Evolutionary conservation across 2,797 vertebrate species (phyloP).

Genomic region (Sebastes minor): DNA sequence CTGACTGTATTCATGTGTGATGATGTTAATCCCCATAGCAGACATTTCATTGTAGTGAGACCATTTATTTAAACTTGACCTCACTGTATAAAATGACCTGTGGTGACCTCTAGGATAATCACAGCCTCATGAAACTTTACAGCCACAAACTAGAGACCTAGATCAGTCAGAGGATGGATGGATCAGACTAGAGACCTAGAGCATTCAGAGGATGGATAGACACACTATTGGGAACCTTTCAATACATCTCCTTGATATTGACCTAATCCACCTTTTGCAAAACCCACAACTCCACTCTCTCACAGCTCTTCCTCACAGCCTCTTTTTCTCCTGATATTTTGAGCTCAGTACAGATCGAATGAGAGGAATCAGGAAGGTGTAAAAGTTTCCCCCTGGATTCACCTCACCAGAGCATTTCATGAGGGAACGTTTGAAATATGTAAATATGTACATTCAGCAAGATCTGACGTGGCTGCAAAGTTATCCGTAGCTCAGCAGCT

Average conservation of each 20-base stretch:
- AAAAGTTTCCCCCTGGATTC: conserved; percentile 13
- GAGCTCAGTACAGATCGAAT: neutral
- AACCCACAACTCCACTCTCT: neutral
- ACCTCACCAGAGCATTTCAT: neutral
- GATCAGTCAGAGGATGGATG: too few relatives aligned
- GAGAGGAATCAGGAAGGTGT: neutral
- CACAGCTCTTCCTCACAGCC: neutral
- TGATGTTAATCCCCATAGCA: too few relatives aligned
- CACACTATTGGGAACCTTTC: neutral
- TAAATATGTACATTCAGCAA: neutral
- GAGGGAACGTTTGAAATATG: neutral
- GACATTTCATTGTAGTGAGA: fast-evolving
- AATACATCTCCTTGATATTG: neutral
- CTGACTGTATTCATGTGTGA: too few relatives aligned
- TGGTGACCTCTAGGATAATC: too few relatives aligned
- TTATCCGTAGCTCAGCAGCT: conserved; percentile 14
- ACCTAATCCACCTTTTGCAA: neutral
- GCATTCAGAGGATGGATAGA: too few relatives aligned
- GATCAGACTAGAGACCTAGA: too few relatives aligned
- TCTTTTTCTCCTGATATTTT: neutral
- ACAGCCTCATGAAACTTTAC: too few relatives aligned
- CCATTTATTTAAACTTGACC: too few relatives aligned
- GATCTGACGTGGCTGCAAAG: conserved; percentile 2
- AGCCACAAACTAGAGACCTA: too few relatives aligned
- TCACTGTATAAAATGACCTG: too few relatives aligned